Percentiles rank a stretch among this genome's conserved stretches.
phyloP scores from a whole-genome alignment of 2,113 vertebrate species.

The Colius striatus region DNA sequence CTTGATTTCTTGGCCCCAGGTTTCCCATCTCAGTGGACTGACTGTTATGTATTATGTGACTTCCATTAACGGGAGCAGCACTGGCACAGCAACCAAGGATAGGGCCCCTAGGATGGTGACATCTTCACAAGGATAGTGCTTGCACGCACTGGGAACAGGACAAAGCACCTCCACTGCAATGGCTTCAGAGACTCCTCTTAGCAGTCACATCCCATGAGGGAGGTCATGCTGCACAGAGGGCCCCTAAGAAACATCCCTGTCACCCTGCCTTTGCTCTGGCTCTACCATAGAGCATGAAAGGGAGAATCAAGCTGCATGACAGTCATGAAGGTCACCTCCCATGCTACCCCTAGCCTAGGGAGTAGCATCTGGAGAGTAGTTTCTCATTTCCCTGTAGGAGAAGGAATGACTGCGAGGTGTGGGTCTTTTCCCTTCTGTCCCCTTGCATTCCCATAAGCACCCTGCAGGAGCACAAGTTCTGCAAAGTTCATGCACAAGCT shows the following conservation, averaged over 20 bases:
- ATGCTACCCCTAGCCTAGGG: not conserved
- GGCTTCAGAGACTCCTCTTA: fast-evolving
- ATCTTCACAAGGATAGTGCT: fast-evolving
- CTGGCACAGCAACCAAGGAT: not conserved
- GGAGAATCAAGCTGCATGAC: fast-evolving
- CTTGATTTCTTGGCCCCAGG: not conserved
- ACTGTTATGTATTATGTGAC: no score
- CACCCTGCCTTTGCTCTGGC: not conserved
- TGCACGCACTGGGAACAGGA: not conserved
- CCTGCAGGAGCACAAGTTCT: not conserved
- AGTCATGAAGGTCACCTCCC: not conserved
- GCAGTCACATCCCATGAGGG: not conserved
- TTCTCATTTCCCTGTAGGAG: not conserved
- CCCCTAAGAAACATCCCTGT: not conserved
- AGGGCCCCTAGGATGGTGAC: not conserved
- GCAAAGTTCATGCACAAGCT: not conserved
- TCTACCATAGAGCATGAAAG: not conserved
- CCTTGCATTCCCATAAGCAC: not conserved
- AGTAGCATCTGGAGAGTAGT: not conserved
- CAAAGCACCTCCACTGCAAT: not conserved
- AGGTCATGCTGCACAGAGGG: no score
- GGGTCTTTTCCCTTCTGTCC: not conserved
- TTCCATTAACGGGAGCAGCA: not conserved
- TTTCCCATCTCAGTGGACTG: not conserved
- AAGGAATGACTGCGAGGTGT: not conserved